Percentiles rank a stretch among this genome's conserved stretches.
phyloP scores from a whole-genome alignment of 2,113 vertebrate species.

The Petroica traversi region DNA sequence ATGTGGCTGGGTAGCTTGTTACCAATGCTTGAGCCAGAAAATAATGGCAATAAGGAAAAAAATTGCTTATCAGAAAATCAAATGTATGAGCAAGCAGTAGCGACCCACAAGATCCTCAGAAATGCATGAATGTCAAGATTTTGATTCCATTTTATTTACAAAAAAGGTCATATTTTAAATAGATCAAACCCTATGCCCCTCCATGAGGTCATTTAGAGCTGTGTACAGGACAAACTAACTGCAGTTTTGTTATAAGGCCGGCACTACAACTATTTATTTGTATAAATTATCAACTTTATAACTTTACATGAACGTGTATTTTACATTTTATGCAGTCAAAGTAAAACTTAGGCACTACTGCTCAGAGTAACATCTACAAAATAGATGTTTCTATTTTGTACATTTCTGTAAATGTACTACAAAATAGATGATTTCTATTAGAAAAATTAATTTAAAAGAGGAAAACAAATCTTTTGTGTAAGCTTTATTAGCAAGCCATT shows the following conservation, averaged over 20 bases:
- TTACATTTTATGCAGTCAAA: background rate
- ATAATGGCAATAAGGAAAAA: background rate
- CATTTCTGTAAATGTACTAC: too few species aligned
- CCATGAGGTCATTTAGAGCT: background rate
- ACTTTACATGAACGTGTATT: background rate
- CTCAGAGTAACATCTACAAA: background rate
- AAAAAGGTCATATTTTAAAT: background rate
- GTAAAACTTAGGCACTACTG: background rate
- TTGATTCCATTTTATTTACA: background rate
- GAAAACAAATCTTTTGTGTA: background rate
- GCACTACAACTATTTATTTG: background rate
- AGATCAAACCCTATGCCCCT: background rate
- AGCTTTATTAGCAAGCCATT: slow-evolving; percentile 1
- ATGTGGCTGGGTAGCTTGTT: background rate
- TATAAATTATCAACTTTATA: background rate
- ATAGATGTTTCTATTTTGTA: too few species aligned
- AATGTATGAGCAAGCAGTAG: background rate
- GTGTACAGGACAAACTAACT: background rate
- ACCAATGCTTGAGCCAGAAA: background rate
- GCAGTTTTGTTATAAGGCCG: background rate
- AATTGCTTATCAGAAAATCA: background rate
- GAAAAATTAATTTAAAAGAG: background rate
- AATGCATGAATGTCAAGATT: background rate
- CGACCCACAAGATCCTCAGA: background rate
- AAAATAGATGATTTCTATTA: background rate